Base-by-base conservation (phyloP, 53 echinoderm and acorn worm genomes). In the Echinarachnius parma region DNA sequence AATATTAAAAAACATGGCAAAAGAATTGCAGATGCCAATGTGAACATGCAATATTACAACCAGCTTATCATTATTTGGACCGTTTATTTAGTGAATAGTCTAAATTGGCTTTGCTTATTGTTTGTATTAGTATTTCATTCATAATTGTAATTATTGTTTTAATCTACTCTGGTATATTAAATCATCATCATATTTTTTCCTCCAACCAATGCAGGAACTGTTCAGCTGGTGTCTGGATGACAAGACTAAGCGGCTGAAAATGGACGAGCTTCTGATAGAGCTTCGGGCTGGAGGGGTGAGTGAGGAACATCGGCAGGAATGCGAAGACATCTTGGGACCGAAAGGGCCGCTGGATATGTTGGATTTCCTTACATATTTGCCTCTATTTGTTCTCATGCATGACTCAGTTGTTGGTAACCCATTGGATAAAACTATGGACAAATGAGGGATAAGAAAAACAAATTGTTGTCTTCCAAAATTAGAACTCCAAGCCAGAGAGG, bases 281-380 rank as follows among this genome's bases (percentile, higher is more conserved):
- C 84, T 96, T 8, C 76, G 77, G 19, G 96, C 96, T 5, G 96
- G 96, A 0, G 96, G 96, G 21, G 91, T 96, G 42, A 91, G 96
- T 53, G 66, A 79, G 28, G 80, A 85, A 62, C 96, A 96, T 36
- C 96, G 85, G 45, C 82, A 88, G 29, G 96, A 96, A 56, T 91
- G 85, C 26, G 56, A 77, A 22, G 64, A 61, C 32, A 88, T 88
- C 5, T 77, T 96, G 26, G 91, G 91, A 13, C 76, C 77, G 45
- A 61, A 91, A 31, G 96, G 88, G 54, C 74, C 76, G 13, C 75
- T 91, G 59, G 96, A 96, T 53, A 46, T 96, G 63, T 75, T 96
- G 14, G 89, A 89, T 45, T 96, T 91, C 63, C 64, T 96, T n/a
- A 82, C 91, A 0, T 96, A 96, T 37, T 66, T 96, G 31, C 96